Evolutionary conservation across 1,140 invertebrate genomes (phyloP), one percentile per base, ranked within the genome.

Genomic region (Mya arenaria): DNA sequence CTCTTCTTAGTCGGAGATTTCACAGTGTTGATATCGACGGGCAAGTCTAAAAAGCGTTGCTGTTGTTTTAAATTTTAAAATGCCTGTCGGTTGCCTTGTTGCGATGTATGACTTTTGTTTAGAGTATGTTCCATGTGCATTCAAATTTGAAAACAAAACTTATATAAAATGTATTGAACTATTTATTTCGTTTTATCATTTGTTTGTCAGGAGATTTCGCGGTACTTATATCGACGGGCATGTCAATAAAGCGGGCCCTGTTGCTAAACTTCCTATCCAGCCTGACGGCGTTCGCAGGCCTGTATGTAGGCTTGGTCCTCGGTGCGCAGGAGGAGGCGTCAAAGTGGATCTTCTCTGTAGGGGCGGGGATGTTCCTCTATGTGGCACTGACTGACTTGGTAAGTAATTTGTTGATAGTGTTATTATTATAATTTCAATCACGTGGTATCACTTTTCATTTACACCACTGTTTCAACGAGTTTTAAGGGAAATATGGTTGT

Each of bases 141-240:
- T 58, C n/a, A 23, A 23, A 23, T 58, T 58, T 23, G 19, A 13
- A 13, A 48, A 48, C 5, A 56, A 56, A 4, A 56, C 19, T n/a
- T 52, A 32, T 30, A 1, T 17, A n/a, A 63, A 13, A 63, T 28
- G 48, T 60, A 34, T 37, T 30, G 25, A 81, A 30, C 86, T 84
- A 69, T n/a, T n/a, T n/a, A n/a, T n/a, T n/a, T n/a, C n/a, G n/a
- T n/a, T n/a, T n/a, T n/a, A n/a, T n/a, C n/a, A n/a, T n/a, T n/a
- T n/a, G n/a, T n/a, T n/a, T n/a, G n/a, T n/a, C 90, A 96, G 96
- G 97, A 55, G 97, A 99, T 92, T 98, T 98, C 94, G 97, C 97
- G n/a, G 96, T 98, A 37, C 93, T 99, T 17, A 93, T 99, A 55
- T 97, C 97, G 92, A 96, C 97, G 10, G 97, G 97, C 44, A 58